Percentiles rank a stretch among this genome's conserved stretches.
These are phyloP conservation scores for Meriones unguiculatus DNA, from an alignment of 2,113 vertebrate species.

Conservation along the genomic window DNA sequence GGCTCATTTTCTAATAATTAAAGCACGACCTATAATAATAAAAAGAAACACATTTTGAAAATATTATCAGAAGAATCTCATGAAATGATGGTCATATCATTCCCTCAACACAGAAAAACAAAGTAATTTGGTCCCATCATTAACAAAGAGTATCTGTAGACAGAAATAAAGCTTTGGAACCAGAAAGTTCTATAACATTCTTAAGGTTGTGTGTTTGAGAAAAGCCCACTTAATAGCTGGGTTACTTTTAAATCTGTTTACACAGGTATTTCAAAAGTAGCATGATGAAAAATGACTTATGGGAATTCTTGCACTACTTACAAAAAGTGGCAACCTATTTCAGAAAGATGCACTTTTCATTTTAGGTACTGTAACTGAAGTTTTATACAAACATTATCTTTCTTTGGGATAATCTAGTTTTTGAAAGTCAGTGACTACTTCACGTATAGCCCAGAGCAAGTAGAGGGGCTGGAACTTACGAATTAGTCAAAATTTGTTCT, in stretches of 20 bases:
- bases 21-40: constrained; percentile 21
- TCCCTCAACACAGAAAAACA: constrained; percentile 95
- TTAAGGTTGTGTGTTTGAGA: constrained; percentile 85
- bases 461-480: neutral
- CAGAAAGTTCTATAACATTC: constrained; percentile 84
- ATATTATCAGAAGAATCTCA: constrained; percentile 69
- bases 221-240: constrained; percentile 77
- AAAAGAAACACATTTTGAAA: constrained; percentile 79
- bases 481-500: constrained; percentile 30
- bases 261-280: constrained; percentile 79
- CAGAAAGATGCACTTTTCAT: constrained; percentile 68
- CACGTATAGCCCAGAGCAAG: neutral
- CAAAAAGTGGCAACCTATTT: constrained; percentile 67
- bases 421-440: constrained; percentile 46
- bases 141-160: constrained; percentile 90
- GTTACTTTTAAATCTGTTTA: constrained; percentile 77
- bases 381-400: constrained; percentile 36
- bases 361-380: constrained; percentile 49
- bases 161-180: constrained; percentile 90
- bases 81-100: constrained; percentile 82
- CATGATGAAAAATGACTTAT: constrained; percentile 83
- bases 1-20: constrained; percentile 66
- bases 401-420: constrained; percentile 43
- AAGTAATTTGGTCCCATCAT: constrained; percentile 92
- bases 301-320: constrained; percentile 76